These are phyloP conservation scores for Trichechus manatus DNA, from an alignment of 2,113 vertebrate genomes.

Conservation along the genomic window DNA sequence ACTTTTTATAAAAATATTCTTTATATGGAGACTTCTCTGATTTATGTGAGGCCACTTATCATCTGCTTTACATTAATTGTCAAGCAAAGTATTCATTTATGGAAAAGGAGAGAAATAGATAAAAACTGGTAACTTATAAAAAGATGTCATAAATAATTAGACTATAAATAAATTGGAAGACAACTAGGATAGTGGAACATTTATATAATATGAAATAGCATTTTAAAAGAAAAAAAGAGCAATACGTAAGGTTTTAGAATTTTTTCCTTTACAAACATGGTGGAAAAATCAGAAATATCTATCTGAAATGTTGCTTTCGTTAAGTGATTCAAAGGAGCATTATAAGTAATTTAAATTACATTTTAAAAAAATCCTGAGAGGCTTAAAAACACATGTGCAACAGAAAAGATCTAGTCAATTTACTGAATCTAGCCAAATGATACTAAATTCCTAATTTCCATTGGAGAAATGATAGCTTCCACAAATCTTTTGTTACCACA, in stretches of 20 bases:
- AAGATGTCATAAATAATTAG: constrained; percentile 12
- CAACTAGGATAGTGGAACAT: not conserved
- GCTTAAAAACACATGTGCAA: not conserved
- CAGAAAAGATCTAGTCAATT: not conserved
- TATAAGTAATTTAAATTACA: not conserved
- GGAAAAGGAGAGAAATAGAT: not conserved
- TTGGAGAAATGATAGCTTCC: not conserved
- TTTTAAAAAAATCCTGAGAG: not conserved
- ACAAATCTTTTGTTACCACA: not conserved
- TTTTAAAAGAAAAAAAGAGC: not conserved
- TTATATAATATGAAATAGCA: not conserved
- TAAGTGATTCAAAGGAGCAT: not conserved
- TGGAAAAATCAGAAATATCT: not conserved
- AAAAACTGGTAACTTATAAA: not conserved
- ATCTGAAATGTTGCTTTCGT: not conserved
- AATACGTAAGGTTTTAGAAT: not conserved
- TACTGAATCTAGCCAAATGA: not conserved
- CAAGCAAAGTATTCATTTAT: constrained; percentile 1
- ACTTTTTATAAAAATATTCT: constrained; percentile 62
- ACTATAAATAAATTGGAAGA: constrained; percentile 1
- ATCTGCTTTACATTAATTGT: constrained; percentile 26
- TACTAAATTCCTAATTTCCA: not conserved
- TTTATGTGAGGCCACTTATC: not conserved
- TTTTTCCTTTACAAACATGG: not conserved
- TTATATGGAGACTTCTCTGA: not conserved